Evolutionary conservation across 2,797 vertebrate species (phyloP).

Genomic region (Poecilia picta): DNA sequence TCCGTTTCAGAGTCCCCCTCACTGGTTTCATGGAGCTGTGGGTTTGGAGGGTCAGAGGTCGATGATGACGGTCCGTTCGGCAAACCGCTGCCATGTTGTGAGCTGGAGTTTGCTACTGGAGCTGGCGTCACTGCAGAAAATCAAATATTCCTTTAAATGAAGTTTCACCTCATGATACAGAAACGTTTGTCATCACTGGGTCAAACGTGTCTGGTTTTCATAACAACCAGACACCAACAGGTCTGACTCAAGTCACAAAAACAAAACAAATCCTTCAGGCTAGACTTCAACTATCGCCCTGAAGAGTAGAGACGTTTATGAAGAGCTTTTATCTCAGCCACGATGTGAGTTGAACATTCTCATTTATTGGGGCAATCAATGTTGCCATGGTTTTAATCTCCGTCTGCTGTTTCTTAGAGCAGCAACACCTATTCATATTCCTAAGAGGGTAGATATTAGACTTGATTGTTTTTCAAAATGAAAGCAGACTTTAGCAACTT

Average conservation of each 20-base stretch:
- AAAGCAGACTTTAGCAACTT: neutral
- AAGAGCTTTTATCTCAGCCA: neutral
- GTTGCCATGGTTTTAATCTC: neutral
- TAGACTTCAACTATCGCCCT: neutral
- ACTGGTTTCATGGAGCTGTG: conserved; percentile 88
- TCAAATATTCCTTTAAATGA: neutral
- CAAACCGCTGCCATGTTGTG: conserved; percentile 31
- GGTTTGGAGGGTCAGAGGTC: conserved; percentile 70
- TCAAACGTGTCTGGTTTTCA: too few relatives aligned
- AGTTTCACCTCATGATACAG: neutral
- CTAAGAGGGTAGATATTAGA: neutral
- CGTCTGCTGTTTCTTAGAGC: neutral
- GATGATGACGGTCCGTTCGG: conserved; percentile 68
- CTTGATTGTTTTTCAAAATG: neutral
- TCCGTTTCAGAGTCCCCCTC: conserved; percentile 92
- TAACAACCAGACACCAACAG: neutral
- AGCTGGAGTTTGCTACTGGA: conserved; percentile 43
- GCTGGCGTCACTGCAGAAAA: conserved; percentile 75
- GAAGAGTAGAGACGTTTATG: neutral
- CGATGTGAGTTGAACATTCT: neutral
- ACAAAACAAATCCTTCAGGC: neutral
- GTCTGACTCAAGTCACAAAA: neutral
- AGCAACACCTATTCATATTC: neutral
- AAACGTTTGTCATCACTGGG: neutral
- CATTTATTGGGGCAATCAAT: neutral